Conservation (phyloP, 2,797 vertebrate genomes). For the Allobates femoralis region DNA sequence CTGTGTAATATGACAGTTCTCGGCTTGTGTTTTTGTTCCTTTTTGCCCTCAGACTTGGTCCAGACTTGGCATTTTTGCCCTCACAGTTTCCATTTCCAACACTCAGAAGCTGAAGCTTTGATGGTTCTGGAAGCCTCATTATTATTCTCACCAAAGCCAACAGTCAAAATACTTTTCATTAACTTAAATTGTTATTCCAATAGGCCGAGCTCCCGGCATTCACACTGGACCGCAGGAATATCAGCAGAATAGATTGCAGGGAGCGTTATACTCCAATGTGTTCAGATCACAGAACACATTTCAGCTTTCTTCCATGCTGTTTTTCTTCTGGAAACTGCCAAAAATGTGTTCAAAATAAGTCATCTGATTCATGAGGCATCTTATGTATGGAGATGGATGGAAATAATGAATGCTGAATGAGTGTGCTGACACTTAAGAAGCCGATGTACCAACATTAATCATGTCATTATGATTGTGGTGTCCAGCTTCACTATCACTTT, state of each 20-base stretch:
- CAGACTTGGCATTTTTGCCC: conserved; percentile 31
- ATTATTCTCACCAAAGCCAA: conserved; percentile 52
- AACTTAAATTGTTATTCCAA: conserved; percentile 53
- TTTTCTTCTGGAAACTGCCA: conserved; percentile 56
- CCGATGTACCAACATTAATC: not conserved
- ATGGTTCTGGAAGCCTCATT: conserved; percentile 35
- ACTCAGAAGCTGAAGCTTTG: not conserved
- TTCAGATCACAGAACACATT: conserved; percentile 18
- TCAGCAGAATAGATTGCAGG: conserved; percentile 11
- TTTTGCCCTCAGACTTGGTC: conserved; percentile 5
- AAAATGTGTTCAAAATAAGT: not conserved
- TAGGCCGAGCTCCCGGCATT: conserved; percentile 13
- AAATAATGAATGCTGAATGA: conserved; percentile 7
- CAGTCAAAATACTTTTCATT: conserved; percentile 35
- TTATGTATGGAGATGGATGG: not conserved
- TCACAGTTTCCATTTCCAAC: conserved; percentile 31
- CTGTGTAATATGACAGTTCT: not conserved
- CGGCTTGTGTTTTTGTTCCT: not conserved
- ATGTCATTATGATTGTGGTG: not conserved
- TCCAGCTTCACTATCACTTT: not conserved
- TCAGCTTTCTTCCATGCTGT: conserved; percentile 57
- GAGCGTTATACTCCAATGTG: not conserved
- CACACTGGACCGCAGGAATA: conserved; percentile 32
- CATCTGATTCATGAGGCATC: conserved; percentile 32
- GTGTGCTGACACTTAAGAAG: not conserved